Evolutionary conservation across 2,113 vertebrate species (phyloP).

Genomic region (Monopterus albus): DNA sequence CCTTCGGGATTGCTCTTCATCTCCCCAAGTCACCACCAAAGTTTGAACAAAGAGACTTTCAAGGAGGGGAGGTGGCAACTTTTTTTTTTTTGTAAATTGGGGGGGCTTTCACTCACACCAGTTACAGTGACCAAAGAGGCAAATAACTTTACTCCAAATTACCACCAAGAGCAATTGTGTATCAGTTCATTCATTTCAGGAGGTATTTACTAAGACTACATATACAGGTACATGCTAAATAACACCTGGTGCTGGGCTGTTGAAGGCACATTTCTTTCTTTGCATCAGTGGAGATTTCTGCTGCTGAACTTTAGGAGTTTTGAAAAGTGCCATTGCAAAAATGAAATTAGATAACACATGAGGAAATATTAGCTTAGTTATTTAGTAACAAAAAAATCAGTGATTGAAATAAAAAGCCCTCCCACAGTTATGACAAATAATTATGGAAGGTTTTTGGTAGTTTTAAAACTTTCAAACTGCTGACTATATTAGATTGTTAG

Average conservation of each 20-base stretch:
- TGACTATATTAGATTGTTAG: neutral
- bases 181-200: too few relatives aligned
- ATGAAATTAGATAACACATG: too few relatives aligned
- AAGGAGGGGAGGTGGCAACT: constrained; percentile 23
- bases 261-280: too few relatives aligned
- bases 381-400: neutral
- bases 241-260: too few relatives aligned
- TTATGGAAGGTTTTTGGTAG: neutral
- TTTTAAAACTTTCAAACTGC: neutral
- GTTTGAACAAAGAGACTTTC: constrained; percentile 28
- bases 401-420: neutral
- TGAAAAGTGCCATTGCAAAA: neutral
- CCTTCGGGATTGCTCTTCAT: constrained; percentile 60
- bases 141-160: neutral
- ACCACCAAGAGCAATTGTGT: too few relatives aligned
- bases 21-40: constrained; percentile 47
- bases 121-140: neutral
- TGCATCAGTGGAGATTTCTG: too few relatives aligned
- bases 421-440: neutral
- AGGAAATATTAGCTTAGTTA: constrained; percentile 7
- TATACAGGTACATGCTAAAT: too few relatives aligned
- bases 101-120: constrained; percentile 23
- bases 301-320: neutral
- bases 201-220: too few relatives aligned
- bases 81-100: constrained; percentile 30